Evolutionary conservation across 2,797 vertebrate genomes (phyloP), one percentile per base, ranked within the genome.

Genomic region (Rallus crepitans): DNA sequence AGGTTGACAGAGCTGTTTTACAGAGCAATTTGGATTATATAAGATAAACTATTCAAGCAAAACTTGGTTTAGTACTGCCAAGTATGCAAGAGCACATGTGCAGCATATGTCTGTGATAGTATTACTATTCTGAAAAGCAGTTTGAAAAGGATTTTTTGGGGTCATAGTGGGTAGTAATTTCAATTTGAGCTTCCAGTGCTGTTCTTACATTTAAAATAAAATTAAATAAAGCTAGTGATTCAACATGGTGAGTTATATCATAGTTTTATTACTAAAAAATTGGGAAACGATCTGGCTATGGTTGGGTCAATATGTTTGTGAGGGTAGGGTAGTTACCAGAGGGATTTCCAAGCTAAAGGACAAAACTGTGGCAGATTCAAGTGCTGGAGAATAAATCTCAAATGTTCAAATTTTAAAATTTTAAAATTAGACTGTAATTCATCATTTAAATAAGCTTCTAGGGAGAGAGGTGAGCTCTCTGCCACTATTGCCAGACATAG

Each of bases 1-100:
- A 81, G 50, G 75, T 50, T 92, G 82, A 72, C 52, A 87, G 50
- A 77, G 59, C 50, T 86, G 47, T 81, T 93, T 92, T 86, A 79
- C 59, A 70, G 63, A 76, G 14, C 19, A 72, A 39, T 84, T 88
- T 93, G 30, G 47, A 61, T 92, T 83, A 24, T 61, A 25, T 19
- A 76, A 72, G 25, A 69, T 63, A 70, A 89, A 18, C 35, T 81
- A 28, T 69, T 85, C 30, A 81, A 91, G 73, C 35, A 89, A 52
- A 83, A 27, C 42, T 3, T 25, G 16, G n/a, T 86, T 80, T 79
- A 88, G 39, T 76, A 63, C 52, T 72, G 52, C 35, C 30, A 81
- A 35, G 20, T 73, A 57, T 86, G 55, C 57, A 86, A 59, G 42
- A 42, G 15, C 59, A 76, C 28, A 17, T n/a, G 7, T 56, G 45